phyloP scores from a whole-genome alignment of 2,888 invertebrate genomes.

The Lottia gigantea region DNA sequence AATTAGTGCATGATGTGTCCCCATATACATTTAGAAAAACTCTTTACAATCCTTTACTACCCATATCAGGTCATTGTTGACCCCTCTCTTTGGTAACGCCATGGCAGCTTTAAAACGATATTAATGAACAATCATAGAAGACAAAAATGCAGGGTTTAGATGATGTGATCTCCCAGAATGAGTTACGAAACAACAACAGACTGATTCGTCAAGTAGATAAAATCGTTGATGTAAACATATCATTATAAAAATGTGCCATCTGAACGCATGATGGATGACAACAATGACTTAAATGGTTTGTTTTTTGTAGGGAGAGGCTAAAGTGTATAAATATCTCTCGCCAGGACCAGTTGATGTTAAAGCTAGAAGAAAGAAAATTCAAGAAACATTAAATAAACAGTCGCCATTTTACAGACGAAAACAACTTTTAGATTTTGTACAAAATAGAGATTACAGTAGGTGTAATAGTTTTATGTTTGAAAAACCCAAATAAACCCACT shows the following conservation, averaged over 20 bases:
- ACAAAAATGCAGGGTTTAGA: too few relatives aligned
- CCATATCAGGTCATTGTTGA: too few relatives aligned
- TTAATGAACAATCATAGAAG: too few relatives aligned
- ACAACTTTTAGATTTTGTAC: conserved; percentile 58
- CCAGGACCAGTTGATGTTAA: conserved; percentile 51
- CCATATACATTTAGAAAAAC: too few relatives aligned
- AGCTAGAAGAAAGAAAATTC: conserved; percentile 51
- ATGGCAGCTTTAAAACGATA: background rate
- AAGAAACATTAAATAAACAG: conserved; percentile 48
- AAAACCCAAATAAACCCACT: background rate
- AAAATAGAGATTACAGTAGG: conserved; percentile 50
- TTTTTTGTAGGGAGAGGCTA: conserved; percentile 57
- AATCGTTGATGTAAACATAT: too few relatives aligned
- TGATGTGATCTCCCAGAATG: too few relatives aligned
- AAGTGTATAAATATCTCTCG: conserved; percentile 55
- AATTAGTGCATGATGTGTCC: too few relatives aligned
- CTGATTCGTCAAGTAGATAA: too few relatives aligned
- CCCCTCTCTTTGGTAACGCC: background rate
- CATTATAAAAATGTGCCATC: too few relatives aligned
- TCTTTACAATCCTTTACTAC: too few relatives aligned
- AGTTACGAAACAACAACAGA: too few relatives aligned
- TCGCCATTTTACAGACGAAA: conserved; percentile 50
- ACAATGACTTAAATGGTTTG: background rate
- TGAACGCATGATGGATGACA: too few relatives aligned
- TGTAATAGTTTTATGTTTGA: background rate